phyloP scores from a whole-genome alignment of 1,140 invertebrate species.

The Drosophila sturtevanti region DNA sequence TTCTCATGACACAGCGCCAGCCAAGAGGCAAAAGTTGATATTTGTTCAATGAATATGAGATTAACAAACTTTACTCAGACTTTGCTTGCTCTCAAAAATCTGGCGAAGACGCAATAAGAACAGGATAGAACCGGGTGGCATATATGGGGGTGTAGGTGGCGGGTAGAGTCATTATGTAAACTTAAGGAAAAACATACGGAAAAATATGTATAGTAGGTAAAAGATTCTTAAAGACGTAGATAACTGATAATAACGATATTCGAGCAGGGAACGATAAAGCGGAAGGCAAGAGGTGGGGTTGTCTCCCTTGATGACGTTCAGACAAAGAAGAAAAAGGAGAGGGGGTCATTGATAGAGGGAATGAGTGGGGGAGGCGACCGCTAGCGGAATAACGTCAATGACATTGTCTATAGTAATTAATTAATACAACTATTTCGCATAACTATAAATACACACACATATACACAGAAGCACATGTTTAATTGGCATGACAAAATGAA shows the following conservation, averaged over 20 bases:
- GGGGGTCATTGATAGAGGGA: background rate
- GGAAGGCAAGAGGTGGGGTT: slow-evolving; percentile 20
- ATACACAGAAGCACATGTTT: slow-evolving; percentile 32
- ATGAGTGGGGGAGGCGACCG: background rate
- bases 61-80: slow-evolving; percentile 14
- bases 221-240: background rate
- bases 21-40: slow-evolving; percentile 26
- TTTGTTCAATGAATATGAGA: slow-evolving; percentile 53
- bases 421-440: slow-evolving; percentile 48
- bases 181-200: background rate
- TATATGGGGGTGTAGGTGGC: background rate
- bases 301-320: background rate
- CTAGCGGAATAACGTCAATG: slow-evolving; percentile 7
- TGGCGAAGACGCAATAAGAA: slow-evolving; percentile 16
- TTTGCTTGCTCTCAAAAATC: slow-evolving; percentile 2
- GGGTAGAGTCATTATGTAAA: background rate
- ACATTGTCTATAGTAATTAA: slow-evolving; percentile 39
- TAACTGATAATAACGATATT: slow-evolving; percentile 20
- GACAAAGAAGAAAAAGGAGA: background rate
- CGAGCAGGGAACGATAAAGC: too few relatives aligned
- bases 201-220: background rate
- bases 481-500: slow-evolving; percentile 40
- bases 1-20: slow-evolving; percentile 10
- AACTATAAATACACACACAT: slow-evolving; percentile 39
- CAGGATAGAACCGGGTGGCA: background rate